A percentile compares a stretch with the other conserved stretches of the same genome.
Evolutionary conservation across 2,888 invertebrate genomes (phyloP).

Genomic region (Orgyia antiqua): DNA sequence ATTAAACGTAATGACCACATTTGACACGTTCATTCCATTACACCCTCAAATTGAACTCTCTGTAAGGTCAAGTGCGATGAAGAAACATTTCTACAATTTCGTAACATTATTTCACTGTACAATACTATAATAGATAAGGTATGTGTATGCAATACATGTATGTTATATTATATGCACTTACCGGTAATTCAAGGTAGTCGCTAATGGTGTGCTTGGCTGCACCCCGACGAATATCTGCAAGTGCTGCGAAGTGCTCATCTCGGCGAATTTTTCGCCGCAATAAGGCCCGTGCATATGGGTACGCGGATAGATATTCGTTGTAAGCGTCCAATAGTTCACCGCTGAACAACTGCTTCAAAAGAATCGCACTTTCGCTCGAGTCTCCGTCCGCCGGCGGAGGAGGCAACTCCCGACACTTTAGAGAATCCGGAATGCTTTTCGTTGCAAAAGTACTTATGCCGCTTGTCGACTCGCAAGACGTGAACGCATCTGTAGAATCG

Average conservation of each 20-base stretch:
- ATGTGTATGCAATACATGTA: slow-evolving; percentile 24
- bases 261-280: slow-evolving; percentile 79
- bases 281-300: slow-evolving; percentile 78
- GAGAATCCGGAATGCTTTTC: slow-evolving; percentile 53
- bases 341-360: slow-evolving; percentile 79
- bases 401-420: slow-evolving; percentile 61
- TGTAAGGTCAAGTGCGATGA: slow-evolving; percentile 52
- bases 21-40: slow-evolving; percentile 54
- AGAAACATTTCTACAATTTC: slow-evolving; percentile 40
- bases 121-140: slow-evolving; percentile 19
- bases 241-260: slow-evolving; percentile 83
- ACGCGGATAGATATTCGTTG: slow-evolving; percentile 80
- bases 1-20: slow-evolving; percentile 65
- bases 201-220: slow-evolving; percentile 81
- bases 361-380: slow-evolving; percentile 60
- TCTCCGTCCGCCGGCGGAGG: slow-evolving; percentile 49
- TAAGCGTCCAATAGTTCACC: slow-evolving; percentile 82
- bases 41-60: slow-evolving; percentile 28
- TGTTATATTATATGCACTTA: slow-evolving; percentile 71
- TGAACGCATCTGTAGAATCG: slow-evolving; percentile 64
- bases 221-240: slow-evolving; percentile 81
- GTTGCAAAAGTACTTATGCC: slow-evolving; percentile 60
- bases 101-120: slow-evolving; percentile 31
- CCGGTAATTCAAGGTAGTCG: slow-evolving; percentile 83
- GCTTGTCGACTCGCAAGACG: slow-evolving; percentile 70